Conservation (phyloP, 1,140 invertebrate genomes). For the Cotesia vestalis region DNA sequence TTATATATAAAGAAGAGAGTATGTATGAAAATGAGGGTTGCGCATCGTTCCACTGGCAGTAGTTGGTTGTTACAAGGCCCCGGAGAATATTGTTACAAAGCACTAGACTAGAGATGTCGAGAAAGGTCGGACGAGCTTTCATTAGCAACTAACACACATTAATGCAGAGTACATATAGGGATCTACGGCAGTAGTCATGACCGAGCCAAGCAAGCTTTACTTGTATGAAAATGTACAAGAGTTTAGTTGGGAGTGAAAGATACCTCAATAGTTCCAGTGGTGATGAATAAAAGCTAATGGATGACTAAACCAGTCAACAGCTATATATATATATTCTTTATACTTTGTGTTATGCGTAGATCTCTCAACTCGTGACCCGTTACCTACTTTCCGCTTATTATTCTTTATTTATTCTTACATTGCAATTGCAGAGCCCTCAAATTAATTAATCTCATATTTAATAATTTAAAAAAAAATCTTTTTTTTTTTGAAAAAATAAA, state of each 20-base stretch:
- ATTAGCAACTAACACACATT: conserved; percentile 10
- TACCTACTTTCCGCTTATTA: too few relatives aligned
- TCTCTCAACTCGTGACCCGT: too few relatives aligned
- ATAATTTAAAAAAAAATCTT: too few relatives aligned
- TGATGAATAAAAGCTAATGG: too few relatives aligned
- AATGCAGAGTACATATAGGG: not conserved
- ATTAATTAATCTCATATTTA: too few relatives aligned
- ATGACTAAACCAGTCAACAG: too few relatives aligned
- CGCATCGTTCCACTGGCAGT: not conserved
- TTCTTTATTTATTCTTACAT: too few relatives aligned
- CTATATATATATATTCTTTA: too few relatives aligned
- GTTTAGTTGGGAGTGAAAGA: not conserved
- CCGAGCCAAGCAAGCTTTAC: not conserved
- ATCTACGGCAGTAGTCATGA: not conserved
- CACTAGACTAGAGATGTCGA: conserved; percentile 5
- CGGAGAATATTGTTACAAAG: conserved; percentile 6
- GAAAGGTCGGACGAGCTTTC: conserved; percentile 14
- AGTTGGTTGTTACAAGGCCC: conserved; percentile 6
- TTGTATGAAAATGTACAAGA: not conserved
- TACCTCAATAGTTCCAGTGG: not conserved
- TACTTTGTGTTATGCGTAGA: too few relatives aligned
- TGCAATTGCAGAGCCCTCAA: too few relatives aligned
- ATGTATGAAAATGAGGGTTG: not conserved
- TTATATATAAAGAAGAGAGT: too few relatives aligned
- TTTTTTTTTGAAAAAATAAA: too few relatives aligned